Base-by-base conservation (phyloP, 2,888 invertebrate genomes). In the Orgyia antiqua region DNA sequence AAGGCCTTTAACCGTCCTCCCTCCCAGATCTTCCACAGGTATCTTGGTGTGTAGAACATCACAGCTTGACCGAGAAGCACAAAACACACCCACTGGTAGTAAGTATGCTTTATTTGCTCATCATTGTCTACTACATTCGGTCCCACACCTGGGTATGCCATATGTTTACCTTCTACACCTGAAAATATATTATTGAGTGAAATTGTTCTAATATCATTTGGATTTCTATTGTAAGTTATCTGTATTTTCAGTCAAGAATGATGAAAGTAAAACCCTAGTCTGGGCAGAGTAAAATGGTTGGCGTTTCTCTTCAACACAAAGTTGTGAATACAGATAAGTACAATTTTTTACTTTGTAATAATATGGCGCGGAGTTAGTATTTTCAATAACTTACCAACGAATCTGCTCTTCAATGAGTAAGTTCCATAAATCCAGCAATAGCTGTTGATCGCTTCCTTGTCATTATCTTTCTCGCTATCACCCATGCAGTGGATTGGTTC, bases 361-460 rank as follows among this genome's bases (percentile, higher is more conserved):
- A n/a, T n/a, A n/a, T n/a, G n/a, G n/a, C n/a, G n/a, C n/a, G n/a
- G n/a, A n/a, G n/a, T n/a, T n/a, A n/a, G n/a, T n/a, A n/a, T n/a
- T n/a, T n/a, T n/a, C n/a, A n/a, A n/a, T n/a, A n/a, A 45, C 68
- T 68, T 50, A 88, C 88, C 82, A 30, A 42, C 35, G 23, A 80
- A 57, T 21, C 69, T 68, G 38, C 84, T 79, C 42, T 80, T 84
- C 29, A 88, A 52, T 1, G 92, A 91, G 45, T 89, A 93, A 3
- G 92, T 93, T 27, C 93, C 92, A 65, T 91, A 89, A 41, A 93
- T 92, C 94, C 94, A 94, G 71, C 94, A 94, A 66, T 90, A 94
- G 31, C 91, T 90, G 53, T 94, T 91, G 5, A 94, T 83, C 13
- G 91, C 88, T 28, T 91, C 90, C 39, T 86, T 88, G 28, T 90